Conservation (phyloP, 2,888 invertebrate genomes). For the Chalcis sispes region DNA sequence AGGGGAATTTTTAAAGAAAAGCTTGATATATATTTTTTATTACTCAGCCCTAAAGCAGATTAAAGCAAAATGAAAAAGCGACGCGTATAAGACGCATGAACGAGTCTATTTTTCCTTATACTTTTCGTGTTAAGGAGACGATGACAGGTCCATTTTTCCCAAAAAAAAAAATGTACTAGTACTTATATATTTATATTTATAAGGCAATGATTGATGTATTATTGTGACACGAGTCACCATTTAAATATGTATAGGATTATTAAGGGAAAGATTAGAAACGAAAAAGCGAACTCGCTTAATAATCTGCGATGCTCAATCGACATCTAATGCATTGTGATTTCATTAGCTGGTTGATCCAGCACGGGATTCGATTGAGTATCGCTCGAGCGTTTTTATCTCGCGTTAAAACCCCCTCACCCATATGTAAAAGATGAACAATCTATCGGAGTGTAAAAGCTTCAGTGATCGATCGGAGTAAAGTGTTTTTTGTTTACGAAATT, state of each 20-base stretch:
- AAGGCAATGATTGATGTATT: constrained; percentile 24
- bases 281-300: constrained; percentile 19
- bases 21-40: constrained; percentile 60
- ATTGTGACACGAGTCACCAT: not conserved
- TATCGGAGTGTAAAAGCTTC: not conserved
- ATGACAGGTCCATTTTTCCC: constrained; percentile 63
- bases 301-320: constrained; percentile 67
- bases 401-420: not conserved
- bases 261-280: constrained; percentile 35
- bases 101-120: constrained; percentile 6
- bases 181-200: constrained; percentile 18
- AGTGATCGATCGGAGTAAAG: not conserved
- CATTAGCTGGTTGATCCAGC: constrained; percentile 72
- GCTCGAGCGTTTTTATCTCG: constrained; percentile 42
- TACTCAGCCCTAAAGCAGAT: not conserved
- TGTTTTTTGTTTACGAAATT: constrained; percentile 6
- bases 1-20: constrained; percentile 19
- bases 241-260: constrained; percentile 41
- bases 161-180: constrained; percentile 1
- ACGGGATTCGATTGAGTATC: constrained; percentile 69
- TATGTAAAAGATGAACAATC: no score
- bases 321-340: constrained; percentile 62
- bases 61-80: not conserved
- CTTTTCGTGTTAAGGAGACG: constrained; percentile 6
- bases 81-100: not conserved